A percentile compares a stretch with the other conserved stretches of the same genome.
Evolutionary conservation across 2,888 invertebrate genomes (phyloP).

Genomic region (Rapana venosa): DNA sequence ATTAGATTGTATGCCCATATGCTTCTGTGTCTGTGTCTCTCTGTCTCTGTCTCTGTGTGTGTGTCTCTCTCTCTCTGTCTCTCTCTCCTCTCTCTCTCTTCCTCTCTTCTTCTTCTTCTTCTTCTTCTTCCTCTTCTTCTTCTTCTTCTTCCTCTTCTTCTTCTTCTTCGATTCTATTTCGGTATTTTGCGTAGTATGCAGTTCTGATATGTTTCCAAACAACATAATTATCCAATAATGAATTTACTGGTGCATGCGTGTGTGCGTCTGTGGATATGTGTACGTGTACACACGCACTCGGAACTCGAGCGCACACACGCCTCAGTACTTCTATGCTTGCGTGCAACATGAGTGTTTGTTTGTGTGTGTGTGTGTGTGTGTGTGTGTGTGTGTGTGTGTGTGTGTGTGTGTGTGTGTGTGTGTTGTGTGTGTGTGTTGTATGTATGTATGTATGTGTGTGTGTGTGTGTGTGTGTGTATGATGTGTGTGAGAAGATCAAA

Average conservation of each 20-base stretch:
- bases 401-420: neutral
- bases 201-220: neutral
- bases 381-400: too few relatives aligned
- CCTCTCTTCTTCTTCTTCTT: neutral
- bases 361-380: too few relatives aligned
- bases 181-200: neutral
- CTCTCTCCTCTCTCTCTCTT: neutral
- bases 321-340: too few relatives aligned
- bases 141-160: constrained; percentile 2
- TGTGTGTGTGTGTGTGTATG: neutral
- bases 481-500: too few relatives aligned
- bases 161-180: constrained; percentile 6
- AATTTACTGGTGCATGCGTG: neutral
- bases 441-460: neutral
- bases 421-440: too few relatives aligned
- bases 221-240: neutral
- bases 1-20: neutral
- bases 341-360: too few relatives aligned
- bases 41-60: neutral
- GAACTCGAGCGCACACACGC: too few relatives aligned
- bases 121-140: neutral
- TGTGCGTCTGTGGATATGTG: neutral
- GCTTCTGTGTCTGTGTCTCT: neutral
- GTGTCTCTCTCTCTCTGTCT: neutral
- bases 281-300: neutral